phyloP scores from a whole-genome alignment of 2,113 vertebrate genomes.

The Protobothrops flavoviridis region DNA sequence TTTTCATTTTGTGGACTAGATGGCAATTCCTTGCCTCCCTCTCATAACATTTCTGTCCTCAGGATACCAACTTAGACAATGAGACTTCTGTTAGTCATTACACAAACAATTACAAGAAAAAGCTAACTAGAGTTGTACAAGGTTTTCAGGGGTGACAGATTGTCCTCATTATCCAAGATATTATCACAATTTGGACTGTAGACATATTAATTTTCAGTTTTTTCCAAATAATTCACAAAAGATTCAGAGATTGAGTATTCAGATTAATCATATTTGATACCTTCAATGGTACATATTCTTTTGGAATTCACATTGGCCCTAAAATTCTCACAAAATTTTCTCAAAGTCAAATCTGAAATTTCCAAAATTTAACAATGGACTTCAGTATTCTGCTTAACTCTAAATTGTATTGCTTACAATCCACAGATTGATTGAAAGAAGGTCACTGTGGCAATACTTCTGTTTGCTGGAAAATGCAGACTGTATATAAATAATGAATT shows the following conservation, averaged over 20 bases:
- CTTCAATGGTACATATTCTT: background rate
- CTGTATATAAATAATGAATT: background rate
- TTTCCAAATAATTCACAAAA: background rate
- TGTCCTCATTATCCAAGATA: background rate
- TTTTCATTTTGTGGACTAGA: constrained; percentile 25
- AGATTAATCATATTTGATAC: background rate
- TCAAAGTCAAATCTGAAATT: background rate
- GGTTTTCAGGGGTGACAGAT: constrained; percentile 9
- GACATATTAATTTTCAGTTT: background rate
- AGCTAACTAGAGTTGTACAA: constrained; percentile 30
- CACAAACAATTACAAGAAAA: constrained; percentile 54
- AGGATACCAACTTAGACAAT: constrained; percentile 37
- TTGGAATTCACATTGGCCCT: background rate
- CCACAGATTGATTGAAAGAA: background rate
- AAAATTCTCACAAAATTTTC: background rate
- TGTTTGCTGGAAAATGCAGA: background rate
- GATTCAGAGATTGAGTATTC: background rate
- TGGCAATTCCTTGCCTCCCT: constrained; percentile 42
- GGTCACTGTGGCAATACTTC: background rate
- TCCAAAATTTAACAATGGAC: background rate
- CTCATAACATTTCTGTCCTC: constrained; percentile 49
- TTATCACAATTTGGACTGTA: background rate
- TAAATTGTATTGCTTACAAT: background rate
- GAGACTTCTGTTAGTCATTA: constrained; percentile 53
- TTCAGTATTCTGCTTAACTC: background rate